These are phyloP conservation scores for Diglossa cyanea DNA, from an alignment of 2,797 vertebrate species.

Conservation along the genomic window DNA sequence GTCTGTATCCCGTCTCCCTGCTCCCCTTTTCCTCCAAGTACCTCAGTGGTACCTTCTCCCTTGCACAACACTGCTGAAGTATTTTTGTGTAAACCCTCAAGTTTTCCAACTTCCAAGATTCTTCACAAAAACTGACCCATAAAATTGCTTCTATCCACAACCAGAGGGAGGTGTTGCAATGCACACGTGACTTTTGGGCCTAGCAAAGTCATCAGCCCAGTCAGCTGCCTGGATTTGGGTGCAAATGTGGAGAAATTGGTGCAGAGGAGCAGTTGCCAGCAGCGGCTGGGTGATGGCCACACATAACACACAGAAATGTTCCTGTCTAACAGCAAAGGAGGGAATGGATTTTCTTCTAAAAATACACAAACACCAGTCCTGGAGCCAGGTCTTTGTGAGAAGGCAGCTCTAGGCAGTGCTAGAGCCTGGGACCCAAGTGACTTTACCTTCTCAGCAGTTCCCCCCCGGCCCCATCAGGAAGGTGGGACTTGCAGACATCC, in stretches of 20 bases:
- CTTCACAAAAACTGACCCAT: neutral
- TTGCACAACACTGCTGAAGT: neutral
- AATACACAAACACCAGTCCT: neutral
- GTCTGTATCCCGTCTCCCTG: neutral
- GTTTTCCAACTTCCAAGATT: neutral
- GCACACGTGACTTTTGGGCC: neutral
- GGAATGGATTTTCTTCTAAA: neutral
- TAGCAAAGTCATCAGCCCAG: neutral
- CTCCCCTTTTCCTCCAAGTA: neutral
- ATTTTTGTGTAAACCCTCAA: neutral
- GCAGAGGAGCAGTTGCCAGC: neutral
- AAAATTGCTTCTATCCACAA: neutral
- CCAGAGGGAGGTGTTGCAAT: neutral
- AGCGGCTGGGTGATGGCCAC: neutral
- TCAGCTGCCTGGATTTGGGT: neutral
- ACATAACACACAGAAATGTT: neutral
- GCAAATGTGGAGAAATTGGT: neutral
- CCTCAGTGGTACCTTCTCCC: neutral
- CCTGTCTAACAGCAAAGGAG: neutral
- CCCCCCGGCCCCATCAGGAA: neutral
- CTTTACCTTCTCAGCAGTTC: neutral
- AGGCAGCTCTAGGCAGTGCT: neutral
- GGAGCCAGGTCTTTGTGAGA: neutral
- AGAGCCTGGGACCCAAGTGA: neutral
- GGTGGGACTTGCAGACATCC: neutral